Base-by-base conservation (phyloP, 2,113 vertebrate species). In the Aegotheles bennettii region DNA sequence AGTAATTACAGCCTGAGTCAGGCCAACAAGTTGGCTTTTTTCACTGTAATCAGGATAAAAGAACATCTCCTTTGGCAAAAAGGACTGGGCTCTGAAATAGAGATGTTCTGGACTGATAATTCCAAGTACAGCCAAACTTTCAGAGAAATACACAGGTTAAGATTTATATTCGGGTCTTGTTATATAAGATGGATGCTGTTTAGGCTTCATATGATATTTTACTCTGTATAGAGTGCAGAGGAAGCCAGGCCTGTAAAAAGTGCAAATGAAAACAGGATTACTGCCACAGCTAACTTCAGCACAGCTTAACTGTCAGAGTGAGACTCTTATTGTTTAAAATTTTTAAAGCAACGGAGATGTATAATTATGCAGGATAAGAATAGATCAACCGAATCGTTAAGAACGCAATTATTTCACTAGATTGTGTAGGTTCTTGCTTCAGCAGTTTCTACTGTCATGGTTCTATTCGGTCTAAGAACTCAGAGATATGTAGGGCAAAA, bases 91-190 rank as follows among this genome's bases (percentile, higher is more conserved):
- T 95, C 71, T 84, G 78, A 80, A 95, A 86, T 74, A 81, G 64
- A 93, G 94, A 94, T 93, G 83, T 94, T 91, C 83, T 94, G 92
- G 50, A 71, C 79, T 90, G 94, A 90, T 96, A 94, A 94, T 88
- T 80, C 38, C 21, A 57, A 88, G 68, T 75, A 36, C 64, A 81
- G 94, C 92, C 87, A 93, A 84, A 43, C 35, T 86, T 92, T 50
- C 24, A 36, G 54, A 86, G 33, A 80, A 91, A 45, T 88, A 68
- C 17, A 40, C 75, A 80, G 95, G 85, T 90, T 93, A 84, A 86
- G 75, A 88, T 94, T 93, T 87, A 68, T 81, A 23, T 69, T 88
- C 5, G 4, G 16, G 14, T 70, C 64, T 80, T 74, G 13, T 73
- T 95, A 38, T 86, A 90, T 90, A 57, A 90, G 89, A 84, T 89